Evolutionary conservation across 2,113 vertebrate genomes (phyloP), one percentile per base, ranked within the genome.

Genomic region (Percina caprodes): DNA sequence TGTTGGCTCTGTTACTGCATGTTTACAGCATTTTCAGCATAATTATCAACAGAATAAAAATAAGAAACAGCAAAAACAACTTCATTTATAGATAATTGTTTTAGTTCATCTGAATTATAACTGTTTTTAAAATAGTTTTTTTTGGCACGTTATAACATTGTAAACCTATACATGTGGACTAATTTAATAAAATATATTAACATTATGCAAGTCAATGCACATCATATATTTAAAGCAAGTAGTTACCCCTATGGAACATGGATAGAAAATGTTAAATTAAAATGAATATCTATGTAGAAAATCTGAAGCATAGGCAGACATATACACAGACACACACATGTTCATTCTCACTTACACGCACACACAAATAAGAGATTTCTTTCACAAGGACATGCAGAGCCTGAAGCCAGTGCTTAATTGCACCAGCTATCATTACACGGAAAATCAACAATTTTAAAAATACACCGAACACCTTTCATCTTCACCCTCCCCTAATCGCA

Each of bases 361-460:
- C 91, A 86, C 87, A 88, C 84, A 85, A 89, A 90, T 92, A 93
- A 92, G 90, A 94, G 91, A 88, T 91, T 93, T 92, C 88, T 91
- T 89, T 88, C 81, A 94, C 93, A 95, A 95, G 94, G 94, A 94
- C 94, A 93, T 62, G 88, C 86, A 88, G 91, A 92, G 94, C 94
- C 94, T 79, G 83, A 39, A 94, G 94, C 93, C 89, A 94, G 87
- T 55, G 76, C 90, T 95, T 95, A 95, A 95, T 95, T 95, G 94
- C 93, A 89, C 73, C 76, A 92, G 93, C 93, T 94, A 94, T 95
- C 94, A 94, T 96, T 94, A 95, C 90, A 88, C 58, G 89, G 90
- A 95, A 95, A 95, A 94, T 94, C 94, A 93, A 94, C 92, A 94
- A 94, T 94, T 95, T 96, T 94, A 93, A 94, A 96, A 95, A 95